Evolutionary conservation across 2,797 vertebrate species (phyloP).

Genomic region (Enteromius fasciolatus): DNA sequence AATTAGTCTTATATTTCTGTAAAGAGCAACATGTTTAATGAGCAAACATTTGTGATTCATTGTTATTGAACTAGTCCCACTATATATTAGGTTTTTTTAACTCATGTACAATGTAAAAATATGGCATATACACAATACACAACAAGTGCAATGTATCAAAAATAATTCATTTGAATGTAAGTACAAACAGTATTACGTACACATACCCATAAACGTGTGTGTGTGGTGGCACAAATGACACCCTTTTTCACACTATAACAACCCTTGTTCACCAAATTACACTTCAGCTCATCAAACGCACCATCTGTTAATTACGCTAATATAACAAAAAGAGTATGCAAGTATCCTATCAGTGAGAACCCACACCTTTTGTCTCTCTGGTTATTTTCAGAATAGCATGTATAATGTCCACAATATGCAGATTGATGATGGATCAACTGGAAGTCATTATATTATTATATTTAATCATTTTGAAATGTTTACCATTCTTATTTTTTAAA

Average conservation of each 20-base stretch:
- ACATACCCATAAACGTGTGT: background rate
- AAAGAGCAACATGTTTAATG: background rate
- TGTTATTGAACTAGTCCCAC: slow-evolving; percentile 28
- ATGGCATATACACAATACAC: background rate
- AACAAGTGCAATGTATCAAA: background rate
- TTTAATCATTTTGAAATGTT: background rate
- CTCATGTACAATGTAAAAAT: background rate
- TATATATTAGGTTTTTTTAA: background rate
- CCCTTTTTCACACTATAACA: slow-evolving; percentile 73
- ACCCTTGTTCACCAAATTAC: slow-evolving; percentile 75
- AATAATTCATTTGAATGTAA: background rate
- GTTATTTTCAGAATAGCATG: background rate
- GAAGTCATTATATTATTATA: background rate
- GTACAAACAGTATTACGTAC: background rate
- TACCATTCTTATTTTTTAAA: background rate
- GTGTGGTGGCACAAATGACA: background rate
- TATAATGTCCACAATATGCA: background rate
- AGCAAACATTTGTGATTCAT: background rate
- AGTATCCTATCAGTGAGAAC: slow-evolving; percentile 69
- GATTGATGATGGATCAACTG: background rate
- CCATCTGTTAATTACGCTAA: slow-evolving; percentile 84
- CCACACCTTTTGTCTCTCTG: slow-evolving; percentile 6
- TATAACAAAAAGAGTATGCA: slow-evolving; percentile 75
- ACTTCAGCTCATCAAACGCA: slow-evolving; percentile 80
- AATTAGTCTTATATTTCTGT: background rate